These are phyloP conservation scores for Harlomillsia oculata DNA, from an alignment of 1,140 invertebrate species.

Conservation along the genomic window DNA sequence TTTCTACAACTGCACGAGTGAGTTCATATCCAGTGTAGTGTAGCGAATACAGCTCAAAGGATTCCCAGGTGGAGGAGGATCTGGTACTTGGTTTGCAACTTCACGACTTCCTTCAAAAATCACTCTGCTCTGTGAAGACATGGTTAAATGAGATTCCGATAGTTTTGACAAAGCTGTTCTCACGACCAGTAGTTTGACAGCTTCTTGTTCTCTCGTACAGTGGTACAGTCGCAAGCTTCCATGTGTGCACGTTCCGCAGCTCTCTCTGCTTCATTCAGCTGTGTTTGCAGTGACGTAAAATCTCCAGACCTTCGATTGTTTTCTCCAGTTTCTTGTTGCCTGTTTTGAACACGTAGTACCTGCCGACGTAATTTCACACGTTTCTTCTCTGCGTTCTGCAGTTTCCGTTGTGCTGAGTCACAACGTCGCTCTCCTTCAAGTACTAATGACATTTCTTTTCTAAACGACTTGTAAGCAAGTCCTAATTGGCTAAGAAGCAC, in stretches of 20 bases:
- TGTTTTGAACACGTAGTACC: constrained; percentile 47
- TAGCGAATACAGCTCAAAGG: constrained; percentile 23
- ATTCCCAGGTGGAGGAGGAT: constrained; percentile 42
- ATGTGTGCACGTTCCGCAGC: constrained; percentile 45
- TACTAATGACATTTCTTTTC: constrained; percentile 38
- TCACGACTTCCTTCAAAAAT: constrained; percentile 47
- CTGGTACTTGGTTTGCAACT: constrained; percentile 44
- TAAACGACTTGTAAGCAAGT: constrained; percentile 28
- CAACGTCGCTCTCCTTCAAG: constrained; percentile 33
- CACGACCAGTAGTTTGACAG: constrained; percentile 47
- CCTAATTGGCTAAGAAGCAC: constrained; percentile 47
- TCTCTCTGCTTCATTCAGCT: constrained; percentile 44
- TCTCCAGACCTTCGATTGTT: constrained; percentile 36
- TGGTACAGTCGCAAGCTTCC: too few species aligned
- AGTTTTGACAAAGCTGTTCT: constrained; percentile 47
- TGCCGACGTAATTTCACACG: constrained; percentile 31
- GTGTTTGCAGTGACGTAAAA: constrained; percentile 43
- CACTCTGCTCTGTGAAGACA: constrained; percentile 44
- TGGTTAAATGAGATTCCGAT: constrained; percentile 45
- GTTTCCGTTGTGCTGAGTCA: constrained; percentile 20
- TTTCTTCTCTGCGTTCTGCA: constrained; percentile 32
- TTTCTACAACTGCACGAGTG: constrained; percentile 39
- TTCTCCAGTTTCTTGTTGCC: constrained; percentile 43
- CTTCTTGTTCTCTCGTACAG: constrained; percentile 48
- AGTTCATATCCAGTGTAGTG: constrained; percentile 38